These are phyloP conservation scores for Oncorhynchus gorbuscha DNA, from an alignment of 2,113 vertebrate species.

Conservation along the genomic window DNA sequence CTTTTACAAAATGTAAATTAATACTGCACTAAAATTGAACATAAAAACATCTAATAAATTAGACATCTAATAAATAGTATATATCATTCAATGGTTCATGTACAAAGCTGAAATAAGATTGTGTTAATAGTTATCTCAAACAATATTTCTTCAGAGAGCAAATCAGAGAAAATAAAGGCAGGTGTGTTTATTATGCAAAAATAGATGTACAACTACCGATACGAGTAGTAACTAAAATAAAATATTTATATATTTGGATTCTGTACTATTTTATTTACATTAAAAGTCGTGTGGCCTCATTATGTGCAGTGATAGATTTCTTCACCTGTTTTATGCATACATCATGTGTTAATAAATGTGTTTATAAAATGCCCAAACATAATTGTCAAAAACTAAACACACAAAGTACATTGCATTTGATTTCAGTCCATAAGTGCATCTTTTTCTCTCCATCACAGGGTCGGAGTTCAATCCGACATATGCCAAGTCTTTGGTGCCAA, in stretches of 20 bases:
- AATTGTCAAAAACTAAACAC: conserved; percentile 30
- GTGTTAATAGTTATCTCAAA: conserved; percentile 21
- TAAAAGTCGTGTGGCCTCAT: background rate
- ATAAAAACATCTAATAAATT: conserved; percentile 39
- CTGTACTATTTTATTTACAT: conserved; percentile 21
- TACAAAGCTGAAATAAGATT: conserved; percentile 28
- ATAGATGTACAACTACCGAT: conserved; percentile 33
- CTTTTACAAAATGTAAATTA: conserved; percentile 45
- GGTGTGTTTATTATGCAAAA: background rate
- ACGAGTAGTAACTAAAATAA: background rate
- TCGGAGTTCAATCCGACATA: too few species aligned
- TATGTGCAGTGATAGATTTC: background rate
- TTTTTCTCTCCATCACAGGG: background rate
- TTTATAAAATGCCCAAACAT: conserved; percentile 31
- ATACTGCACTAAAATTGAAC: conserved; percentile 27
- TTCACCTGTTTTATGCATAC: background rate
- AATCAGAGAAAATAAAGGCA: conserved; percentile 29
- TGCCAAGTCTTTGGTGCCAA: background rate
- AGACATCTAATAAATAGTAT: conserved; percentile 35
- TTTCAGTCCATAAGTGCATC: conserved; percentile 3
- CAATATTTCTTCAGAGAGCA: conserved; percentile 11
- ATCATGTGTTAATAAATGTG: background rate
- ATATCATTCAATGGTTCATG: conserved; percentile 29
- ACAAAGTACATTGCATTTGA: conserved; percentile 29
- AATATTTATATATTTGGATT: conserved; percentile 31